Evolutionary conservation across 2,113 vertebrate species (phyloP), one percentile per base, ranked within the genome.

Genomic region (Ceyx melanurus): DNA sequence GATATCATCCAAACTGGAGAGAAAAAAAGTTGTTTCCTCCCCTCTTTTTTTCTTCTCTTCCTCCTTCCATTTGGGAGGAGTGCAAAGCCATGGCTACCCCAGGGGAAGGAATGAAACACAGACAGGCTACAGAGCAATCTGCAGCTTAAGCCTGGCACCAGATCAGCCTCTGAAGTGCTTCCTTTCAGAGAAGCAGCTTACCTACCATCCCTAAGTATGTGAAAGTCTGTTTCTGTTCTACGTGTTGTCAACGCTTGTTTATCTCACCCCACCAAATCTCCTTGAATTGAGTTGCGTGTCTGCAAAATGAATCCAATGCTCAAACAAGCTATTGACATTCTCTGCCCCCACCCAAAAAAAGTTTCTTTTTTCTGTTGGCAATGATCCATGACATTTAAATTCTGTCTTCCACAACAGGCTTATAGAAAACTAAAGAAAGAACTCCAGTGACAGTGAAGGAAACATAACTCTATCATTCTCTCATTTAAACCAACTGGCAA

Each of bases 381-480:
- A 82, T 93, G 89, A 95, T 93, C 89, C 87, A 88, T 96, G 94
- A 95, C 95, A 90, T 95, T 96, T 93, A 90, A 93, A 93, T 94
- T 91, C 83, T 94, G 61, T 70, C 76, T 97, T 96, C 94, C 91
- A 88, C 94, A 96, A 94, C 75, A 94, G 58, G 17, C 77, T 85
- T 88, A 88, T 50, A 96, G 91, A 92, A 88, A 92, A 83, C 86
- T 72, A 82, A 82, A 96, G 91, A 92, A 94, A 84, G 82, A 96
- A 94, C 37, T 54, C 90, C 70, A 94, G 33, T 79, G 77, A 54
- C 82, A 94, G 19, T 68, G 70, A 92, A 94, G 57, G 92, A 94
- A 62, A 26, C 80, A 88, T 82, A 96, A 95, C 65, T 94, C 71
- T 86, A 91, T 93, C 93, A 92, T 86, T 94, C 80, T 94, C 60